Evolutionary conservation across 2,888 invertebrate genomes (phyloP).

Genomic region (Galerucella calmariensis): DNA sequence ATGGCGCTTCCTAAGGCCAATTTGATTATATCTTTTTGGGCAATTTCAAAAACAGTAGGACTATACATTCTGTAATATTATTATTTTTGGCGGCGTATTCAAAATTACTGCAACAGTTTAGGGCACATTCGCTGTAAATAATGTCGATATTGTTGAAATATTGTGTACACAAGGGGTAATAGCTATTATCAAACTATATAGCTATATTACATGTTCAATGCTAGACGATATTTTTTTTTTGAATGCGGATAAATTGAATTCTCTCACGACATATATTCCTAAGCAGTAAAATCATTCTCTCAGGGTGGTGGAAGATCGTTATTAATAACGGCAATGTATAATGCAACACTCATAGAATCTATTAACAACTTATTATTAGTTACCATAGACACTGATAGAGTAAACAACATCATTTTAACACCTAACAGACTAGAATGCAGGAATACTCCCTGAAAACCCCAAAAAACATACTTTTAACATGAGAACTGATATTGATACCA

Average conservation of each 20-base stretch:
- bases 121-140: no score
- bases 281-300: background rate
- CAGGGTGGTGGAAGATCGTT: background rate
- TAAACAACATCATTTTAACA: slow-evolving; percentile 25
- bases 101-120: no score
- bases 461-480: background rate
- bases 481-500: slow-evolving; percentile 4
- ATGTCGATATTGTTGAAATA: no score
- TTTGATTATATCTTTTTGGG: no score
- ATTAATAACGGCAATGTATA: background rate
- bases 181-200: no score
- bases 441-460: background rate
- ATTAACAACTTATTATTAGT: slow-evolving; percentile 6
- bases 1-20: no score
- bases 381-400: slow-evolving; percentile 17
- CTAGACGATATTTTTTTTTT: no score
- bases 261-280: background rate
- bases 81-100: no score
- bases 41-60: no score
- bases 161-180: no score
- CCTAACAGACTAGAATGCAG: background rate
- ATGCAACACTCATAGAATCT: slow-evolving; percentile 13
- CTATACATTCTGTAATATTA: no score
- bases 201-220: no score
- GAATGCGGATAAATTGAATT: background rate